A percentile compares a stretch with the other conserved stretches of the same genome.
These are phyloP conservation scores for Ryuthela nishihirai DNA, from an alignment of 2,888 invertebrate species.

Conservation along the genomic window DNA sequence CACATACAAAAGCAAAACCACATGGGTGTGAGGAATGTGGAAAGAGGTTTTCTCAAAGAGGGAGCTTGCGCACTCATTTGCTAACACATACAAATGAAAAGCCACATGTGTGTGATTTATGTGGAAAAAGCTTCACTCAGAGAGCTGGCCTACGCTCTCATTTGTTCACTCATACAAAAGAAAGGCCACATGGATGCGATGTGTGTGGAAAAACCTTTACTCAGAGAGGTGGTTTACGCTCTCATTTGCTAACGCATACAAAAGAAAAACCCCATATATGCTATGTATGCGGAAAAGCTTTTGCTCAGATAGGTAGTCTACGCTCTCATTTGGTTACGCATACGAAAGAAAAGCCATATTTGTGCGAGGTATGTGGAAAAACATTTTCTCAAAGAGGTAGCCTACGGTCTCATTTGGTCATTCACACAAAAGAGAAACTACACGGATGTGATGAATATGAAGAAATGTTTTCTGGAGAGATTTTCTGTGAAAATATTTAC, in stretches of 20 bases:
- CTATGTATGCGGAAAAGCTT: neutral
- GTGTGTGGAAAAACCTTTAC: neutral
- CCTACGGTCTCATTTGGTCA: constrained; percentile 50
- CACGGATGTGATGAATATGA: constrained; percentile 57
- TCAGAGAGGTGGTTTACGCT: neutral
- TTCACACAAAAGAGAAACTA: constrained; percentile 56
- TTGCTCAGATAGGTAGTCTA: neutral
- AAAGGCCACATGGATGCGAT: neutral
- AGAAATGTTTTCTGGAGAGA: neutral
- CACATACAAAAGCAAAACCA: neutral
- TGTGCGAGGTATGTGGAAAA: constrained; percentile 55
- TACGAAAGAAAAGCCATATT: constrained; percentile 55
- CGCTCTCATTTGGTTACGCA: constrained; percentile 53
- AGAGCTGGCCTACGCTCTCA: neutral
- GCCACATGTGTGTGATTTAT: neutral
- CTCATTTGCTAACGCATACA: neutral
- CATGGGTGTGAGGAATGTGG: neutral
- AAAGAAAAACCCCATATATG: neutral
- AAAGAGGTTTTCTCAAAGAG: neutral
- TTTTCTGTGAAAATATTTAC: too few relatives aligned
- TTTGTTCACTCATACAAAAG: neutral
- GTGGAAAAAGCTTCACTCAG: neutral
- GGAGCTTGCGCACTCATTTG: neutral
- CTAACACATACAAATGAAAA: neutral
- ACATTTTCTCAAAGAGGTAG: neutral